A percentile compares a stretch with the other conserved stretches of the same genome.
These are phyloP conservation scores for Neostethus bicornis DNA, from an alignment of 2,797 vertebrate species.

Conservation along the genomic window DNA sequence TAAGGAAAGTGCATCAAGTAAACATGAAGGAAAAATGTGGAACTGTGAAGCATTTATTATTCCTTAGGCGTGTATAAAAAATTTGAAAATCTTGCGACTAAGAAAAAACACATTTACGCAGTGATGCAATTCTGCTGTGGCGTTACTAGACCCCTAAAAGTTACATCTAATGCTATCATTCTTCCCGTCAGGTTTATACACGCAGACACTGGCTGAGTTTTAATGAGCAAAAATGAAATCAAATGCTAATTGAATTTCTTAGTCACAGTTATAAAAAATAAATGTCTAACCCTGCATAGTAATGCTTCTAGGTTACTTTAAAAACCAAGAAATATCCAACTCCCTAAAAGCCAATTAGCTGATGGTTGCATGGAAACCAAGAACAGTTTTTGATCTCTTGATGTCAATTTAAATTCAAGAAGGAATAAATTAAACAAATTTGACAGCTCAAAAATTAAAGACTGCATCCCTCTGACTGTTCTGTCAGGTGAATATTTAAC, in stretches of 20 bases:
- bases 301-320: slow-evolving; percentile 55
- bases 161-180: not conserved
- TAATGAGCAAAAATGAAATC: slow-evolving; percentile 48
- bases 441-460: slow-evolving; percentile 58
- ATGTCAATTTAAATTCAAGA: slow-evolving; percentile 61
- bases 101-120: not conserved
- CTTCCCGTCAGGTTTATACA: slow-evolving; percentile 3
- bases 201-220: slow-evolving; percentile 32
- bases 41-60: slow-evolving; percentile 11
- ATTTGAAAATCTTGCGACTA: not conserved
- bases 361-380: slow-evolving; percentile 65
- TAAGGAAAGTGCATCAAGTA: slow-evolving; percentile 10
- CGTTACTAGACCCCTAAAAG: not conserved
- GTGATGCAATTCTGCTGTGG: not conserved
- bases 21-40: slow-evolving; percentile 10
- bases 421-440: slow-evolving; percentile 66
- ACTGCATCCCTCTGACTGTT: slow-evolving; percentile 35
- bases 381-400: slow-evolving; percentile 61
- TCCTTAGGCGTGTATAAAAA: slow-evolving; percentile 14
- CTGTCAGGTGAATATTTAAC: slow-evolving; percentile 50
- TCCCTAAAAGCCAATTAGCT: slow-evolving; percentile 69
- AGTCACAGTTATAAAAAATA: slow-evolving; percentile 24
- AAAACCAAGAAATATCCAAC: slow-evolving; percentile 64
- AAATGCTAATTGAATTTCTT: slow-evolving; percentile 53
- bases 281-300: slow-evolving; percentile 39